These are phyloP conservation scores for Peribatodes rhomboidaria DNA, from an alignment of 2,888 invertebrate genomes.

Conservation along the genomic window DNA sequence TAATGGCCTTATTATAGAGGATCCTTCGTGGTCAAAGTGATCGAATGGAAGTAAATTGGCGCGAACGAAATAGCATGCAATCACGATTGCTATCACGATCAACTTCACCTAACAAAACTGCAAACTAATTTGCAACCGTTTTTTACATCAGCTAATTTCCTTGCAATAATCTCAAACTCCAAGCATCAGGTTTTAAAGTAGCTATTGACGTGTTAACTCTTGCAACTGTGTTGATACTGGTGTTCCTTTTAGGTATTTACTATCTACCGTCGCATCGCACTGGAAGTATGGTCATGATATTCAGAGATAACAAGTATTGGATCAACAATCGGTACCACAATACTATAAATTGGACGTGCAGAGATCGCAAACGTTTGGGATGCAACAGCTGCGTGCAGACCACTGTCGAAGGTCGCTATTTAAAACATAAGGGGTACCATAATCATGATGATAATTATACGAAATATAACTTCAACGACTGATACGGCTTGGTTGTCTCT, in stretches of 20 bases:
- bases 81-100: too few relatives aligned
- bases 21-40: too few relatives aligned
- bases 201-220: neutral
- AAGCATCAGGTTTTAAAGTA: neutral
- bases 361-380: conserved; percentile 77
- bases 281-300: conserved; percentile 82
- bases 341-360: conserved; percentile 82
- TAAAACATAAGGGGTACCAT: conserved; percentile 80
- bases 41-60: too few relatives aligned
- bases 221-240: conserved; percentile 44
- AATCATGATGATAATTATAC: conserved; percentile 82
- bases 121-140: too few relatives aligned
- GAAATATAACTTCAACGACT: conserved; percentile 82
- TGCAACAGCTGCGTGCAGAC: conserved; percentile 82
- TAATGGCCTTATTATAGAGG: too few relatives aligned
- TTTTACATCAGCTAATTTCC: neutral
- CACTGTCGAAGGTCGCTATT: conserved; percentile 76
- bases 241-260: conserved; percentile 74
- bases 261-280: conserved; percentile 82
- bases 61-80: too few relatives aligned
- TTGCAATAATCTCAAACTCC: neutral
- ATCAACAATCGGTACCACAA: conserved; percentile 83
- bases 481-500: conserved; percentile 50
- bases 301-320: conserved; percentile 83
- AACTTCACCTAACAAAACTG: too few relatives aligned